phyloP scores from a whole-genome alignment of 2,888 invertebrate genomes.

The Gonocerus acuteangulatus region DNA sequence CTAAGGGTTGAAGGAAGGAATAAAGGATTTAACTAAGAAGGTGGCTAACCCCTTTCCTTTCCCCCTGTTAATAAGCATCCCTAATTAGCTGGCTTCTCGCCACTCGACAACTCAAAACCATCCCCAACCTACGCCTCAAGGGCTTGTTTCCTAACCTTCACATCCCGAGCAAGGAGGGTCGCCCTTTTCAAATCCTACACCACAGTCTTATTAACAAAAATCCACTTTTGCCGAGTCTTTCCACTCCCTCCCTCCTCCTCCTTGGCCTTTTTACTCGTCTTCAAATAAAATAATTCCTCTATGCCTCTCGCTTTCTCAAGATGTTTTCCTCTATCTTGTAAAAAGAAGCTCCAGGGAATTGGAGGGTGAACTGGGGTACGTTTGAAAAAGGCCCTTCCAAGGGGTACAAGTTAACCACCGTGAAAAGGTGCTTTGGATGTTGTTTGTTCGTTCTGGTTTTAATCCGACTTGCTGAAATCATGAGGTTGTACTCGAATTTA shows the following conservation, averaged over 20 bases:
- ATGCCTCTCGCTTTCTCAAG: neutral
- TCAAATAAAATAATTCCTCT: slow-evolving; percentile 1
- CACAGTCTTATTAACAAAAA: slow-evolving; percentile 11
- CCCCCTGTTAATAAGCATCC: slow-evolving; percentile 10
- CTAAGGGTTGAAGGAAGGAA: neutral
- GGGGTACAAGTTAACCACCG: too few species aligned
- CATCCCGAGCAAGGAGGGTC: neutral
- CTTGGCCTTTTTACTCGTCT: neutral
- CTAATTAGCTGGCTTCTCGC: slow-evolving; percentile 12
- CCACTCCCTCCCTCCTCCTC: neutral
- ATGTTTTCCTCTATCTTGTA: neutral
- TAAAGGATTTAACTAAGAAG: slow-evolving; percentile 22
- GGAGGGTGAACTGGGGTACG: too few species aligned
- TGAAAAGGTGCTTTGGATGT: too few species aligned
- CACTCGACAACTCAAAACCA: slow-evolving; percentile 19
- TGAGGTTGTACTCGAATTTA: too few species aligned
- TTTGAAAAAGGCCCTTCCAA: too few species aligned
- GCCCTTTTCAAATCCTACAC: neutral
- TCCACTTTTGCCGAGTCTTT: neutral
- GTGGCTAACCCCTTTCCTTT: neutral
- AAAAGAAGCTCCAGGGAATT: neutral
- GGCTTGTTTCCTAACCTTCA: neutral
- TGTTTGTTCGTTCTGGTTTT: too few species aligned
- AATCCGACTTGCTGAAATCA: too few species aligned
- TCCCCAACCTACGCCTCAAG: neutral